Evolutionary conservation across 2,797 vertebrate genomes (phyloP), one percentile per base, ranked within the genome.

Genomic region (Kryptopterus vitreolus): DNA sequence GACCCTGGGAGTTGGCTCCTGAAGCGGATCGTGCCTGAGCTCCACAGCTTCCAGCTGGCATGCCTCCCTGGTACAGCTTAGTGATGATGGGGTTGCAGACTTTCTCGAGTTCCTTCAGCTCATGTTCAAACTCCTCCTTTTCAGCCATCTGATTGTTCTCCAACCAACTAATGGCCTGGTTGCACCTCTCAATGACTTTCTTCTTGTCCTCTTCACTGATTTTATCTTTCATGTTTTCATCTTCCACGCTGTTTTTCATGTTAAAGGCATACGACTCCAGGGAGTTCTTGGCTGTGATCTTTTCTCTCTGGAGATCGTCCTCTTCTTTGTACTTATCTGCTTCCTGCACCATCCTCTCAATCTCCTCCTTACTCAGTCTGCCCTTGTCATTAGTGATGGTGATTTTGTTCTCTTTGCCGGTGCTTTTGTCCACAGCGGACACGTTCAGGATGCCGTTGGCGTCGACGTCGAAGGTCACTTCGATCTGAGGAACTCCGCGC

Each of bases 41-140:
- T 76, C 85, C 86, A 80, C 83, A 86, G 58, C 82, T 58, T 85
- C 85, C 86, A 55, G 80, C 38, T 24, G 82, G 76, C 85, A 79
- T 82, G 12, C 80, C 86, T 81, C 85, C 86, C 76, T 85, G 86
- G 63, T 87, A 88, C 70, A 88, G 85, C 68, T 87, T 88, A 65
- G 80, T 76, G 76, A 88, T 79, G 76, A 88, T 74, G 57, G 87
- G 83, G 50, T 72, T 87, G 62, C 86, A 87, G 72, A 87, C 83
- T 52, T 86, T 86, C 83, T 87, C 86, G 74, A 86, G 73, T 43
- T 87, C 83, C 61, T 87, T 87, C 73, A 78, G 83, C 22, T 82
- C 77, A 69, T 87, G 85, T 31, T 85, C 85, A 9, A 38, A 87
- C 79, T 84, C 84, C 20, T 87, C 83, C 26, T 87, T 87, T 11